phyloP scores from a whole-genome alignment of 2,797 vertebrate species.

The Megalops cyprinoides region DNA sequence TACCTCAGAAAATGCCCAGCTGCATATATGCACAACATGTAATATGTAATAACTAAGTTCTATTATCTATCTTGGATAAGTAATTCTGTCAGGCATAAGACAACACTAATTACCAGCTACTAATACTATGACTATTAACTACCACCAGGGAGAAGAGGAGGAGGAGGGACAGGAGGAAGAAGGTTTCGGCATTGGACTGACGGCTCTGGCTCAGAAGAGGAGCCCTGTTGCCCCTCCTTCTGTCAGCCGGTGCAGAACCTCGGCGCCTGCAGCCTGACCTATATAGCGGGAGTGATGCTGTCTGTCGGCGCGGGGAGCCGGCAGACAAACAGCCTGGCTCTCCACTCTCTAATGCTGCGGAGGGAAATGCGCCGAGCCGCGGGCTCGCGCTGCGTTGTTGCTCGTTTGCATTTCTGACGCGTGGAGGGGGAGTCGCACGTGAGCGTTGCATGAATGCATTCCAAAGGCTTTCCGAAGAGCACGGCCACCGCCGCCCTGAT shows the following conservation, averaged over 20 bases:
- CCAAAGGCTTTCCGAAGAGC: neutral
- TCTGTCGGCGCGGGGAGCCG: neutral
- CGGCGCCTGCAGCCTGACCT: conserved; percentile 23
- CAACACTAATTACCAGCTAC: too few relatives aligned
- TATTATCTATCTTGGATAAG: too few relatives aligned
- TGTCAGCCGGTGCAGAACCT: neutral
- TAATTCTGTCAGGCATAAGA: too few relatives aligned
- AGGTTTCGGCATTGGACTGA: too few relatives aligned
- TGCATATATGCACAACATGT: neutral
- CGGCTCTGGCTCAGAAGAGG: neutral
- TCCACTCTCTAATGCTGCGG: neutral
- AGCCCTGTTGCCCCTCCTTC: neutral
- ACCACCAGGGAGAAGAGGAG: too few relatives aligned
- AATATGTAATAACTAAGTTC: too few relatives aligned
- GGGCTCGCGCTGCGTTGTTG: neutral
- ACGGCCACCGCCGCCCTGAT: neutral
- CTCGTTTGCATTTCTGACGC: too few relatives aligned
- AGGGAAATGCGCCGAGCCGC: neutral
- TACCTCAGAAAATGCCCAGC: neutral
- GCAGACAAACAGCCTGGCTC: neutral
- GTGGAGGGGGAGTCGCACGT: too few relatives aligned
- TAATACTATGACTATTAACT: too few relatives aligned
- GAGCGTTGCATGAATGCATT: neutral
- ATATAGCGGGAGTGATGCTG: conserved; percentile 23
- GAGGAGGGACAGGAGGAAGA: neutral